Evolutionary conservation across 2,888 invertebrate genomes (phyloP).

Genomic region (Sturmia bella): DNA sequence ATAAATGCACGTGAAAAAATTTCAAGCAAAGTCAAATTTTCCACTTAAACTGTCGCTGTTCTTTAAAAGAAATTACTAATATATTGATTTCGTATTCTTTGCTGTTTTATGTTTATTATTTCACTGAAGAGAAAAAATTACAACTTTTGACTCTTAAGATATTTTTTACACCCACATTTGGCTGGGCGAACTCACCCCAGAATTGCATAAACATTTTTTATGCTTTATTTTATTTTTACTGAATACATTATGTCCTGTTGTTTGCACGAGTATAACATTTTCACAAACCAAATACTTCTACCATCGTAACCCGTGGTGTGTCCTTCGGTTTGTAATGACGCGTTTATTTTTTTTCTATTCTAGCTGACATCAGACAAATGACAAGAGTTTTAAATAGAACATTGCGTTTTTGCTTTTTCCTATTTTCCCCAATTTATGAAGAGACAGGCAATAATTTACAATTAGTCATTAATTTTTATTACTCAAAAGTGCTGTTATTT

Average conservation of each 20-base stretch:
- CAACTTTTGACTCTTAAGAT: too few relatives aligned
- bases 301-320: slow-evolving; percentile 10
- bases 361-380: background rate
- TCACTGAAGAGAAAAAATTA: too few relatives aligned
- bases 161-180: background rate
- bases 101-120: too few relatives aligned
- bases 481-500: slow-evolving; percentile 18
- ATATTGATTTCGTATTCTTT: too few relatives aligned
- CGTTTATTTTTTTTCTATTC: slow-evolving; percentile 3
- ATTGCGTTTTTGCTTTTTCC: background rate
- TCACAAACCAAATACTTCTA: background rate
- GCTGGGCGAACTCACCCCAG: background rate
- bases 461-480: slow-evolving; percentile 52
- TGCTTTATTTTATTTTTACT: slow-evolving; percentile 14
- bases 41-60: too few relatives aligned
- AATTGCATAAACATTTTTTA: background rate
- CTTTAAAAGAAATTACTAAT: too few relatives aligned
- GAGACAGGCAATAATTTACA: slow-evolving; percentile 50
- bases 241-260: slow-evolving; percentile 13
- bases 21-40: too few relatives aligned
- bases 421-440: slow-evolving; percentile 23
- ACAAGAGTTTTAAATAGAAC: slow-evolving; percentile 12
- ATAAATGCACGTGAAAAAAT: too few relatives aligned
- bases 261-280: background rate
- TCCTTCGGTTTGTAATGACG: background rate